Evolutionary conservation across 2,113 vertebrate genomes (phyloP), one percentile per base, ranked within the genome.

Genomic region (Cyprinodon brontotheroides): DNA sequence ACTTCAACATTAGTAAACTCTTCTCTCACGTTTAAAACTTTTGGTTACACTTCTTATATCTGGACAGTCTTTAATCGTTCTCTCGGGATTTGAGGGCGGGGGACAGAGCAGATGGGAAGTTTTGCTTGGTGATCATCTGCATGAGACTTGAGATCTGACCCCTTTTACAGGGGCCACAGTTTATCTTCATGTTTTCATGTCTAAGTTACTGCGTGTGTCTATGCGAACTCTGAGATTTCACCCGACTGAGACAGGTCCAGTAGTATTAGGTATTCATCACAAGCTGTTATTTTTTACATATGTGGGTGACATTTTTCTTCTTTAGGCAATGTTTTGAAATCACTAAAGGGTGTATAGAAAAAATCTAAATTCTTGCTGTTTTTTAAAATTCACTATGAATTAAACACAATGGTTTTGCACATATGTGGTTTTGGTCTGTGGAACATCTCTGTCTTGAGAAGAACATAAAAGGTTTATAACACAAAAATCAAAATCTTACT

Each of bases 21-120:
- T 78, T 80, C 72, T 39, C 53, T 29, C 12, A 3, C 39, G 60
- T 53, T 66, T 17, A 70, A 79, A 11, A 65, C 2, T 86, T 85
- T 84, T 66, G 68, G 74, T 83, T 84, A 77, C 74, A n/a, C 69
- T 78, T 61, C 77, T 87, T 86, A 89, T 87, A 83, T 86, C 83
- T 70, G 85, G 73, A 86, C 86, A 81, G 83, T 91, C 87, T 89
- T 90, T 92, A 91, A 89, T 81, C 78, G 48, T 81, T 78, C 85
- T 83, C 88, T 64, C 68, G 89, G 84, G 91, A 80, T 17, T 4
- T 9, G 15, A 4, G 45, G 47, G 75, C 80, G 83, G 84, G 69
- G 59, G 79, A 69, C n/a, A 1, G 63, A 80, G 82, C 90, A 92
- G 91, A 92, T 92, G 91, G 89, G 68, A 67, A 72, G 73, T 81